A percentile compares a stretch with the other conserved stretches of the same genome.
phyloP scores from a whole-genome alignment of 2,888 invertebrate species.

The Brachypalpus laphriformis region DNA sequence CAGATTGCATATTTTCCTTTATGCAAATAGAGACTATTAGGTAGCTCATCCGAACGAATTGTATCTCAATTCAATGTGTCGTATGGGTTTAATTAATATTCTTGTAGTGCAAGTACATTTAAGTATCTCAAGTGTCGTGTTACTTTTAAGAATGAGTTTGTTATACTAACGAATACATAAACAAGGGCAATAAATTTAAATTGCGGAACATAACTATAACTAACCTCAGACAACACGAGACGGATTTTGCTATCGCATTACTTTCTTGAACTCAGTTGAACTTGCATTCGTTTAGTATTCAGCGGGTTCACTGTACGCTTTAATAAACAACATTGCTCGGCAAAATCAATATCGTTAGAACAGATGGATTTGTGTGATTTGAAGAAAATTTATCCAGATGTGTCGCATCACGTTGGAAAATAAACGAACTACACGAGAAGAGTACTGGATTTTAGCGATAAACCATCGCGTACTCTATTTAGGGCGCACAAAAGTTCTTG shows the following conservation, averaged over 20 bases:
- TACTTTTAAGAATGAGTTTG: constrained; percentile 10
- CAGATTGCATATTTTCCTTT: neutral
- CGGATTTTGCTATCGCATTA: constrained; percentile 39
- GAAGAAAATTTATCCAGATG: constrained; percentile 27
- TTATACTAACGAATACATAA: neutral
- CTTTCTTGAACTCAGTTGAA: constrained; percentile 45
- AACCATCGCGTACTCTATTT: neutral
- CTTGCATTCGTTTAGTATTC: constrained; percentile 17
- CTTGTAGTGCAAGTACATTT: neutral
- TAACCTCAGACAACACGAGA: constrained; percentile 55
- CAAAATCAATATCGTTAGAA: constrained; percentile 34
- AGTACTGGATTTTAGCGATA: neutral
- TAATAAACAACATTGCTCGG: constrained; percentile 32
- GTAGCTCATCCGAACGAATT: neutral
- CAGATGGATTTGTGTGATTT: constrained; percentile 28
- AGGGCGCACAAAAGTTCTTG: too few relatives aligned
- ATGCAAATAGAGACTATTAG: neutral
- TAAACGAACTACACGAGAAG: neutral
- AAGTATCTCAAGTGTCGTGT: constrained; percentile 3
- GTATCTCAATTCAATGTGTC: constrained; percentile 1
- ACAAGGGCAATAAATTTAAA: constrained; percentile 5
- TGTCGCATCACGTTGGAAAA: neutral
- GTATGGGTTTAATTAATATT: constrained; percentile 8
- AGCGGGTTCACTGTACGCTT: constrained; percentile 40
- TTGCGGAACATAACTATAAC: constrained; percentile 34